Conservation (phyloP, 2,113 vertebrate species). For the Lepus americanus region DNA sequence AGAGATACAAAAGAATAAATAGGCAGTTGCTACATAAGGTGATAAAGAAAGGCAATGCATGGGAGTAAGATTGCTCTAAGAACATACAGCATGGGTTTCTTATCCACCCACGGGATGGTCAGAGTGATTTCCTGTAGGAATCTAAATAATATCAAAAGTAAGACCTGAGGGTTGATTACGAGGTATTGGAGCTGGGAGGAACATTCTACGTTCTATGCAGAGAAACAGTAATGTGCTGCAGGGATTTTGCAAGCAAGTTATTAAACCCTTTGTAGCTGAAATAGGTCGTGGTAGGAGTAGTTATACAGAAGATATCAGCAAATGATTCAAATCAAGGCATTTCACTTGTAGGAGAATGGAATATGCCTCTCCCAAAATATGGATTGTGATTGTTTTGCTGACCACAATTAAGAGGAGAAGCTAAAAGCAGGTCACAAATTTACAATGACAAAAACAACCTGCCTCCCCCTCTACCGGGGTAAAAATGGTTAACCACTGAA, state of each 20-base stretch:
- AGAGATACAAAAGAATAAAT: neutral
- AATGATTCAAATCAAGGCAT: constrained; percentile 23
- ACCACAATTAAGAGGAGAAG: neutral
- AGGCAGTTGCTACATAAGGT: neutral
- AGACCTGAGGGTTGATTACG: neutral
- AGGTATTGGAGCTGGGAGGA: neutral
- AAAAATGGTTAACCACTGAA: neutral
- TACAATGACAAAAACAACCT: neutral
- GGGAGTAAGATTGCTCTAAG: neutral
- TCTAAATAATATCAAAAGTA: neutral
- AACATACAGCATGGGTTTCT: neutral
- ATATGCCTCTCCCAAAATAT: neutral
- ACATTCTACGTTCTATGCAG: constrained; percentile 54
- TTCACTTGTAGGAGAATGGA: neutral
- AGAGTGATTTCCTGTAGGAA: neutral
- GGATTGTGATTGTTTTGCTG: neutral
- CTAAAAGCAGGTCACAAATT: neutral
- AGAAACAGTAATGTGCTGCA: neutral
- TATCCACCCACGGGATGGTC: neutral
- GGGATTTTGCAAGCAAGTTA: constrained; percentile 1
- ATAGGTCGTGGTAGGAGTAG: neutral
- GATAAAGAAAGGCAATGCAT: neutral
- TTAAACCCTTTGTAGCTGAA: constrained; percentile 38
- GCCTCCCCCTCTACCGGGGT: neutral
- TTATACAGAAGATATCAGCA: constrained; percentile 43